Percentiles rank a stretch among this genome's conserved stretches.
phyloP scores from a whole-genome alignment of 2,113 vertebrate genomes.

The Scolopax mira region DNA sequence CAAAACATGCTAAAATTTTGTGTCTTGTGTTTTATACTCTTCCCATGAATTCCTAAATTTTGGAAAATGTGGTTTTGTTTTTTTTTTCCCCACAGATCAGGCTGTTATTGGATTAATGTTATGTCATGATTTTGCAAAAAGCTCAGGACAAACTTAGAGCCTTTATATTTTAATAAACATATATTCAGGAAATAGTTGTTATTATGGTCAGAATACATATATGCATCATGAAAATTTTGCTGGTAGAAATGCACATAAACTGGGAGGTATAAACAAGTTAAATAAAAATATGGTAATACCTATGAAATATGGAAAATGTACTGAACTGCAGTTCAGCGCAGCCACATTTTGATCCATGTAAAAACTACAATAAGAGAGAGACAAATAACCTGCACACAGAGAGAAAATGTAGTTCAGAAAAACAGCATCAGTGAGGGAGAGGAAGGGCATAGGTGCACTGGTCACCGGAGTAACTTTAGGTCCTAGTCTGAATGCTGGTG shows the following conservation, averaged over 20 bases:
- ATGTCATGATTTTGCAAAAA: neutral
- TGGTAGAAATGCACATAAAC: neutral
- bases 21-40: neutral
- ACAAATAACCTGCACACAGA: neutral
- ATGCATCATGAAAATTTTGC: neutral
- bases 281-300: neutral
- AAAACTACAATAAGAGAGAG: neutral
- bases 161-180: neutral
- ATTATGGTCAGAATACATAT: too few relatives aligned
- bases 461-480: neutral
- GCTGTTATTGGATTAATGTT: neutral
- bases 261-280: neutral
- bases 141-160: neutral
- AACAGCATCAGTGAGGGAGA: neutral
- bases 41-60: neutral
- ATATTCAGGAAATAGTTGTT: neutral
- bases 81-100: rapidly evolving
- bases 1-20: neutral
- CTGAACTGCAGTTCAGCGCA: neutral
- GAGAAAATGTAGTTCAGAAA: neutral
- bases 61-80: neutral
- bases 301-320: neutral
- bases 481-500: neutral
- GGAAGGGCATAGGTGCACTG: neutral
- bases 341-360: neutral